phyloP scores from a whole-genome alignment of 2,888 invertebrate genomes.

The Colletes collaris region DNA sequence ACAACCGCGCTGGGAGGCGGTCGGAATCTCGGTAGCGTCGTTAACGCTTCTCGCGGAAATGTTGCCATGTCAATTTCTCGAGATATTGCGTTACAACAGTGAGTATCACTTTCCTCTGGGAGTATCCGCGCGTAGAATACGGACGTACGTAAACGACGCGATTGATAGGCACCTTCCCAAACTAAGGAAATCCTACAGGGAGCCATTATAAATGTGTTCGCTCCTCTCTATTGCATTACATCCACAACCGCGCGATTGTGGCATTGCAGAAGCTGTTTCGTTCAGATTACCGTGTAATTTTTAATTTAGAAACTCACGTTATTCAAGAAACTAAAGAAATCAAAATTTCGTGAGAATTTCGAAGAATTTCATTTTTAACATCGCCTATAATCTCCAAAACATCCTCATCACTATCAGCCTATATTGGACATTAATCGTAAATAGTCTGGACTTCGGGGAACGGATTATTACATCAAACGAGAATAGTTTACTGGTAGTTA shows the following conservation, averaged over 20 bases:
- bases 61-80: conserved; percentile 71
- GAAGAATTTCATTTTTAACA: background rate
- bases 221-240: conserved; percentile 28
- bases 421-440: conserved; percentile 14
- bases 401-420: background rate
- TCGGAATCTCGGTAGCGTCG: conserved; percentile 65
- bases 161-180: conserved; percentile 56
- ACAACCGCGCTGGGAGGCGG: conserved; percentile 60
- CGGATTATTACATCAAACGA: conserved; percentile 43
- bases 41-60: conserved; percentile 69
- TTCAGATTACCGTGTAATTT: background rate
- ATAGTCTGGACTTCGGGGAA: conserved; percentile 3
- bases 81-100: conserved; percentile 70
- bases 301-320: too few species aligned
- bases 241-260: conserved; percentile 9
- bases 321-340: too few species aligned
- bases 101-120: conserved; percentile 70
- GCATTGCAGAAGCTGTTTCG: background rate
- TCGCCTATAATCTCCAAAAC: conserved; percentile 6
- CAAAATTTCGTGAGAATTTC: too few species aligned
- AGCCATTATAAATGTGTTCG: conserved; percentile 40
- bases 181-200: conserved; percentile 52
- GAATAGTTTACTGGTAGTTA: conserved; percentile 43
- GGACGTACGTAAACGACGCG: conserved; percentile 40
- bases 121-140: conserved; percentile 57